Evolutionary conservation across 2,888 invertebrate species (phyloP).

Genomic region (Kuschelorhynchus macadamiae): DNA sequence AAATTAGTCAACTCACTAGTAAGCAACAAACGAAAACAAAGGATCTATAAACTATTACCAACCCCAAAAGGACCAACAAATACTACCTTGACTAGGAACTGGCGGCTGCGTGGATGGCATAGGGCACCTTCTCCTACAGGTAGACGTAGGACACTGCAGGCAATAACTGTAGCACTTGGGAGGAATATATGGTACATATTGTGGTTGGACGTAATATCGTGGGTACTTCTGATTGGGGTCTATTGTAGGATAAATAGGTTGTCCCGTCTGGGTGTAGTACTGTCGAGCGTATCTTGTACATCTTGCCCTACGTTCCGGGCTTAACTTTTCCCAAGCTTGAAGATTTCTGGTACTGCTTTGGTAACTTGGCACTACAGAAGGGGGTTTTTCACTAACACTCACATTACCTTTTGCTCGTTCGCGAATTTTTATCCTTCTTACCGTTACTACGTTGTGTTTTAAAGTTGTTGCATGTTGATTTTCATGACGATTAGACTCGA

Average conservation of each 20-base stretch:
- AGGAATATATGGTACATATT: conserved; percentile 43
- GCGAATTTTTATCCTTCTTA: conserved; percentile 39
- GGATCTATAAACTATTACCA: not conserved
- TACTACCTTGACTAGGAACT: conserved; percentile 37
- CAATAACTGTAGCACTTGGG: conserved; percentile 54
- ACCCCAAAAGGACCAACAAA: not conserved
- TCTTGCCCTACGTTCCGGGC: conserved; percentile 29
- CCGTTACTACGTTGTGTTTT: conserved; percentile 41
- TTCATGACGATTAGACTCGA: not conserved
- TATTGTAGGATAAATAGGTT: conserved; percentile 39
- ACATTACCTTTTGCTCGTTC: conserved; percentile 12
- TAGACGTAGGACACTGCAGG: conserved; percentile 53
- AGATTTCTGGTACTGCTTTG: conserved; percentile 17
- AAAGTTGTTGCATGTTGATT: conserved; percentile 2
- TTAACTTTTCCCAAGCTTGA: not conserved
- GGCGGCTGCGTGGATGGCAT: conserved; percentile 9
- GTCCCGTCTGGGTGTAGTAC: conserved; percentile 47
- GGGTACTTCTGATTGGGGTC: conserved; percentile 39
- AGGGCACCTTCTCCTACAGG: conserved; percentile 56
- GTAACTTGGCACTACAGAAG: not conserved
- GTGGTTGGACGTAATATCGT: conserved; percentile 42
- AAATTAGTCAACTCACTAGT: not conserved
- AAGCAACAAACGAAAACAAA: not conserved
- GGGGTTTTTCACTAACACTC: not conserved
- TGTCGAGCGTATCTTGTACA: conserved; percentile 52